Percentiles rank a stretch among this genome's conserved stretches.
phyloP scores from a whole-genome alignment of 2,888 invertebrate species.

The Rhagium mordax region DNA sequence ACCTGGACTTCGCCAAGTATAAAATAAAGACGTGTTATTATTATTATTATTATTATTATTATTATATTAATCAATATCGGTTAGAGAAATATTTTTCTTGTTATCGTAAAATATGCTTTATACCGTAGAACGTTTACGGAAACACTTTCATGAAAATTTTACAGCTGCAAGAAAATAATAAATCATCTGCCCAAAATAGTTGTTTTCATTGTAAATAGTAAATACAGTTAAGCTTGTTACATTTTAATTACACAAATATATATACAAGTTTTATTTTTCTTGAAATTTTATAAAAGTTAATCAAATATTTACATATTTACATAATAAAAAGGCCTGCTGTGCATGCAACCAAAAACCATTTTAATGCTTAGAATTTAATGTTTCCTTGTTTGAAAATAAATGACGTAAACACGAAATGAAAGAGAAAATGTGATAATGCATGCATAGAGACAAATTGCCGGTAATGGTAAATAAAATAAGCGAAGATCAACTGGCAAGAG shows the following conservation, averaged over 20 bases:
- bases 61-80: no score
- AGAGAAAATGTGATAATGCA: slow-evolving; percentile 11
- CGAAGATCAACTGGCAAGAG: slow-evolving; percentile 1
- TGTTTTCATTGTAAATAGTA: not conserved
- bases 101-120: no score
- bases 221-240: not conserved
- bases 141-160: not conserved
- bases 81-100: no score
- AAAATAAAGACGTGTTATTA: no score
- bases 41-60: no score
- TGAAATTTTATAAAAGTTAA: slow-evolving; percentile 9
- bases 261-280: slow-evolving; percentile 2
- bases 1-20: no score
- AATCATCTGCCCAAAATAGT: not conserved
- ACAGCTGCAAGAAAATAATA: not conserved
- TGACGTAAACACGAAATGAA: not conserved
- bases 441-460: slow-evolving; percentile 6
- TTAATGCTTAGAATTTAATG: not conserved
- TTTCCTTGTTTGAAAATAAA: slow-evolving; percentile 14
- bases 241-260: slow-evolving; percentile 4
- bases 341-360: not conserved
- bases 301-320: slow-evolving; percentile 25
- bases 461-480: slow-evolving; percentile 21
- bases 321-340: slow-evolving; percentile 3
- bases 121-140: no score